Conservation (phyloP, 2,113 vertebrate genomes). For the Herpetotheres cachinnans region DNA sequence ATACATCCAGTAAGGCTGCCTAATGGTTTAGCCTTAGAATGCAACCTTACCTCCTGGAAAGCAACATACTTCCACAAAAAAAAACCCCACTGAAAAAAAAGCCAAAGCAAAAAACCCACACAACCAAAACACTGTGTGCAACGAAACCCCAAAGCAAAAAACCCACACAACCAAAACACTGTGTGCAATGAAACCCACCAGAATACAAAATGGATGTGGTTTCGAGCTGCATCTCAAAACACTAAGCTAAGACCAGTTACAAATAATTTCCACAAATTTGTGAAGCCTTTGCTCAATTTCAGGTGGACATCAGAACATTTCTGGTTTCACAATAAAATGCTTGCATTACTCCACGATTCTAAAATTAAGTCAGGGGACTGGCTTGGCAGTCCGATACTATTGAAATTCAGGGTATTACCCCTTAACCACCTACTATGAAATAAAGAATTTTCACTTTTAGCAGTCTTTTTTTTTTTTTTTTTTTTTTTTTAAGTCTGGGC, state of each 20-base stretch:
- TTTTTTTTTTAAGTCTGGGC: background rate
- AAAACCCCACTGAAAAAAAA: background rate
- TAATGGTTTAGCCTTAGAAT: background rate
- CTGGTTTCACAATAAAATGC: background rate
- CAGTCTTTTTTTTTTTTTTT: background rate
- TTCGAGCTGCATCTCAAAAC: background rate
- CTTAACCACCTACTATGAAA: background rate
- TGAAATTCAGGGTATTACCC: background rate
- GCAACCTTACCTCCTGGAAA: background rate
- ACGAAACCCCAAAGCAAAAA: background rate
- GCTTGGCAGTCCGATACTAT: background rate
- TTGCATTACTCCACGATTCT: background rate
- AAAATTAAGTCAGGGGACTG: background rate
- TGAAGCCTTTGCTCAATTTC: background rate
- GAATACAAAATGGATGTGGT: background rate
- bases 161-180: background rate
- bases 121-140: background rate
- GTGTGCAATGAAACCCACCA: background rate
- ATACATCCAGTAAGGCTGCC: slow-evolving; percentile 7
- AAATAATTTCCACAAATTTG: background rate
- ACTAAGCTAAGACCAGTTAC: background rate
- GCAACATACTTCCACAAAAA: background rate
- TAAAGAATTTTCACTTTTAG: background rate
- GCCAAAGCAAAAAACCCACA: background rate
- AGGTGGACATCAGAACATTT: background rate